Evolutionary conservation across 2,113 vertebrate species (phyloP), one percentile per base, ranked within the genome.

Genomic region (Panthera tigris): DNA sequence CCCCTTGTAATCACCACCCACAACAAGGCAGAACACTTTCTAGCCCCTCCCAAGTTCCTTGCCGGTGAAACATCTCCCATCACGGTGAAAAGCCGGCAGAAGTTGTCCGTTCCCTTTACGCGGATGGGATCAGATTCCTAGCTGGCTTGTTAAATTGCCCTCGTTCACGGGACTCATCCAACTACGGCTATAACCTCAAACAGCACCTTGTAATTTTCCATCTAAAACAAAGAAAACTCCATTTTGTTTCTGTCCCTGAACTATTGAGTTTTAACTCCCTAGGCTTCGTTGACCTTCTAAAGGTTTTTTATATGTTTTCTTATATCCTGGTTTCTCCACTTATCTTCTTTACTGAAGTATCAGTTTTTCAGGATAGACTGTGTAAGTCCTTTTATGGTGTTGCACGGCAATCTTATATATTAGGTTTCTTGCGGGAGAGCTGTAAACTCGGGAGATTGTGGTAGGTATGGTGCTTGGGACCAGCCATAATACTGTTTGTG

Each of bases 271-370:
- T 98, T 97, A 96, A 98, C 86, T 98, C 61, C 87, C 45, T 88
- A 88, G 69, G 89, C 93, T 98, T 87, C 45, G 31, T 76, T 97
- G 96, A 98, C 97, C 98, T 97, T 96, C 63, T 97, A 89, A 95
- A 98, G 87, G 57, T 92, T 96, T 98, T 94, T 96, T 0, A 3
- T 96, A 95, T 92, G 95, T 97, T 79, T 25, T 19, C 11, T 98
- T 98, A 97, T 89, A 91, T 88, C 92, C 94, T 83, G 33, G n/a
- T 97, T 98, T 95, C 92, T 97, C 74, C 73, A 68, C 94, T 98
- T 94, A 95, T 69, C 88, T 97, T 98, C 95, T 98, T 98, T 98
- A 98, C 96, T 97, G 96, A 97, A 97, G 96, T 84, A 91, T 25
- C 76, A 55, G 21, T 15, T 97, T 95, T 94, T 95, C 92, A 98